phyloP scores from a whole-genome alignment of 2,113 vertebrate genomes.

The Pitta sordida region DNA sequence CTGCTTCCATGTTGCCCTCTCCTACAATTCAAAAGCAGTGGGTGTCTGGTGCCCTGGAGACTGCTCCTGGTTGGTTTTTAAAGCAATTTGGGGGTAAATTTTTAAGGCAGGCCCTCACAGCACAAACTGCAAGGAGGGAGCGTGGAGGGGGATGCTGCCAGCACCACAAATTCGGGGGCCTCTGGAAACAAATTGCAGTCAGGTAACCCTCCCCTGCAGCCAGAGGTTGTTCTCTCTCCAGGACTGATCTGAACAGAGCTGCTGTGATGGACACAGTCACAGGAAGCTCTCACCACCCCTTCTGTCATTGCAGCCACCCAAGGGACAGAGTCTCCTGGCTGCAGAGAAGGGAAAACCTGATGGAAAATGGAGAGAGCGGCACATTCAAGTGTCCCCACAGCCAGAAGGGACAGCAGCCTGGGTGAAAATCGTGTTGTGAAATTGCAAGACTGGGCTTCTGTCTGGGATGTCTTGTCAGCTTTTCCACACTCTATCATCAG shows the following conservation, averaged over 20 bases:
- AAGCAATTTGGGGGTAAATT: background rate
- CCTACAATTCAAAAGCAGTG: background rate
- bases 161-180: background rate
- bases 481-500: background rate
- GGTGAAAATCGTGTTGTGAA: background rate
- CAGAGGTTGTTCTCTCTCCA: background rate
- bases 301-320: background rate
- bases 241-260: fast-evolving
- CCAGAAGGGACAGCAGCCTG: background rate
- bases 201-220: background rate
- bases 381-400: fast-evolving
- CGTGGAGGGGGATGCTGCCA: background rate
- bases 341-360: fast-evolving
- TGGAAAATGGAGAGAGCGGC: background rate
- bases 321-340: background rate
- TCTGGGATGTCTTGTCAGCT: background rate
- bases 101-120: background rate
- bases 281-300: background rate
- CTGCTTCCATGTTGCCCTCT: fast-evolving
- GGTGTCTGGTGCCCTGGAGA: background rate
- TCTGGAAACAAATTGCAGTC: background rate
- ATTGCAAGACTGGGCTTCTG: background rate
- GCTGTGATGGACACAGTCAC: fast-evolving
- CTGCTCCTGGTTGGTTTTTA: background rate
- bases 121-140: background rate